phyloP scores from a whole-genome alignment of 2,113 vertebrate genomes.

The Thomomys bottae region DNA sequence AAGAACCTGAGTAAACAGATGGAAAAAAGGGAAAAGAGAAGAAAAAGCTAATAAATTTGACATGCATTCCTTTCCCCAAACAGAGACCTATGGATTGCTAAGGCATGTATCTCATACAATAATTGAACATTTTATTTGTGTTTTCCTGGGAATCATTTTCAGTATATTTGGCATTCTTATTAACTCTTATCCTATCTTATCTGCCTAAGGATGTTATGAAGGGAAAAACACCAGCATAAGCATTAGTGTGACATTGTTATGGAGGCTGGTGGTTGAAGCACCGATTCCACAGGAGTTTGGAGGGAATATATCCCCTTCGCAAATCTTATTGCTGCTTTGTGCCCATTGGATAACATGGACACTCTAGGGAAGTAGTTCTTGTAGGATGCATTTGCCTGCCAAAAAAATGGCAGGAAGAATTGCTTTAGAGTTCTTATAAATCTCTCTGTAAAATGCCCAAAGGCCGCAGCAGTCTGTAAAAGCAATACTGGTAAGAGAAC shows the following conservation, averaged over 20 bases:
- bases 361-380: not conserved
- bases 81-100: not conserved
- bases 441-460: slow-evolving; percentile 28
- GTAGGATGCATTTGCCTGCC: slow-evolving; percentile 20
- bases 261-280: not conserved
- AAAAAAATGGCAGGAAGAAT: slow-evolving; percentile 3
- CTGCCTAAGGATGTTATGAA: not conserved
- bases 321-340: not conserved
- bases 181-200: not conserved
- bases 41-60: not conserved
- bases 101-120: not conserved
- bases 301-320: not conserved
- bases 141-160: not conserved
- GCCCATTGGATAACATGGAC: not conserved
- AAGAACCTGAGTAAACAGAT: not conserved
- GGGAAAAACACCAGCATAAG: not conserved
- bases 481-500: slow-evolving; percentile 12
- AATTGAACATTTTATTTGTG: not conserved
- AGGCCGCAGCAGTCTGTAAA: slow-evolving; percentile 6
- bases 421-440: slow-evolving; percentile 36
- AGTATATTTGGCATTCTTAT: not conserved
- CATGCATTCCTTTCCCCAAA: not conserved
- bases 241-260: not conserved
- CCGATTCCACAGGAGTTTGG: not conserved
- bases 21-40: not conserved